A percentile compares a stretch with the other conserved stretches of the same genome.
Conservation (phyloP, 2,888 invertebrate species). For the Ectemnius lituratus region DNA sequence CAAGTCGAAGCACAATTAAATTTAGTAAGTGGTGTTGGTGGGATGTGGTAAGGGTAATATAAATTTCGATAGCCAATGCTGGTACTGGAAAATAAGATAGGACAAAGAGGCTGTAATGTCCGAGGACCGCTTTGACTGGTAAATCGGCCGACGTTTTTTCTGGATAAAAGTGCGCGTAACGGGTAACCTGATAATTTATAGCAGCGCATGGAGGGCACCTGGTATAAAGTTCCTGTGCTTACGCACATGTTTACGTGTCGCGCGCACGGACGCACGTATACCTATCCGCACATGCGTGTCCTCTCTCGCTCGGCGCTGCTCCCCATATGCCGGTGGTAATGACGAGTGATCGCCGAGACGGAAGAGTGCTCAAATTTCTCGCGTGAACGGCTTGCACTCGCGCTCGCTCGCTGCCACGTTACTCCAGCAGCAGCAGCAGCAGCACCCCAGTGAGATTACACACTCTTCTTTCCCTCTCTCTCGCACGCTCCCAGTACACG, state of each 20-base stretch:
- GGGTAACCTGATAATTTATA: slow-evolving; percentile 64
- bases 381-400: slow-evolving; percentile 59
- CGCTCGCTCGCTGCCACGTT: slow-evolving; percentile 16
- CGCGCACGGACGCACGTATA: slow-evolving; percentile 14
- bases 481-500: too few species aligned
- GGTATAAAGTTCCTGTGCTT: slow-evolving; percentile 56
- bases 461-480: too few species aligned
- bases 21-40: too few species aligned
- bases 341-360: slow-evolving; percentile 58
- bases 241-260: slow-evolving; percentile 30
- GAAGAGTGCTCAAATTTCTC: slow-evolving; percentile 64
- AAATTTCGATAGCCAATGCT: background rate
- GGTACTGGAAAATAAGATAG: background rate
- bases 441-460: too few species aligned
- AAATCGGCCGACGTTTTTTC: slow-evolving; percentile 49
- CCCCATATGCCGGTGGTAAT: slow-evolving; percentile 52
- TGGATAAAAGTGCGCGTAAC: slow-evolving; percentile 49
- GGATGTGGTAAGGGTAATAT: too few species aligned
- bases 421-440: background rate
- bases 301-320: slow-evolving; percentile 34
- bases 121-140: slow-evolving; percentile 52
- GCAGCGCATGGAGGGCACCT: slow-evolving; percentile 50
- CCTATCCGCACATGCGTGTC: slow-evolving; percentile 7
- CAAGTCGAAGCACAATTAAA: too few species aligned
- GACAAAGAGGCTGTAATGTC: slow-evolving; percentile 22